A percentile compares a stretch with the other conserved stretches of the same genome.
These are phyloP conservation scores for Piaya cayana DNA, from an alignment of 2,113 vertebrate genomes.

Conservation along the genomic window DNA sequence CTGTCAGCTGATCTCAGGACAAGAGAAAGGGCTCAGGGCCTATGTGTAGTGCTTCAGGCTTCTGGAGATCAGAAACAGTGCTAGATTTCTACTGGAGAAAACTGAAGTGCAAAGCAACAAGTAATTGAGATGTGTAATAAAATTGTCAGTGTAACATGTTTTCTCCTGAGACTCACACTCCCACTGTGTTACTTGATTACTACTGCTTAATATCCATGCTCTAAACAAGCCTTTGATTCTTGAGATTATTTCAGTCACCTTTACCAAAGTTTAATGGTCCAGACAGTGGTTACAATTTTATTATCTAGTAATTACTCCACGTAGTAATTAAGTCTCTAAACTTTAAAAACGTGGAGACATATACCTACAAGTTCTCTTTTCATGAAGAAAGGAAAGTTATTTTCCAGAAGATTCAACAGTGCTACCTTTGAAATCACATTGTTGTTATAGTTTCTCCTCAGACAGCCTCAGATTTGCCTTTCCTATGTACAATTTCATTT, in stretches of 20 bases:
- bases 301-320: constrained; percentile 7
- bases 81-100: neutral
- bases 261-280: constrained; percentile 41
- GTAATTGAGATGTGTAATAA: neutral
- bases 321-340: constrained; percentile 3
- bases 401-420: neutral
- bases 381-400: neutral
- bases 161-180: neutral
- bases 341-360: neutral
- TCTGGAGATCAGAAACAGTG: neutral
- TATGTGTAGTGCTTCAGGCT: neutral
- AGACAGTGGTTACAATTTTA: constrained; percentile 17
- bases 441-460: neutral
- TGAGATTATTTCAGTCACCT: constrained; percentile 27
- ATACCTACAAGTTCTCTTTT: neutral
- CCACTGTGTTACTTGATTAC: constrained; percentile 25
- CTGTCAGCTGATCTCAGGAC: neutral
- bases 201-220: neutral
- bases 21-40: neutral
- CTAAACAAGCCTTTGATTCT: neutral
- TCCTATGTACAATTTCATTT: neutral
- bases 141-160: neutral
- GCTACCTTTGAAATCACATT: neutral
- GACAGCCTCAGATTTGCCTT: neutral
- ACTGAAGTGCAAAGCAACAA: neutral